Percentiles rank a stretch among this genome's conserved stretches.
phyloP scores from a whole-genome alignment of 2,888 invertebrate species.

The Synanthedon andrenaeformis region DNA sequence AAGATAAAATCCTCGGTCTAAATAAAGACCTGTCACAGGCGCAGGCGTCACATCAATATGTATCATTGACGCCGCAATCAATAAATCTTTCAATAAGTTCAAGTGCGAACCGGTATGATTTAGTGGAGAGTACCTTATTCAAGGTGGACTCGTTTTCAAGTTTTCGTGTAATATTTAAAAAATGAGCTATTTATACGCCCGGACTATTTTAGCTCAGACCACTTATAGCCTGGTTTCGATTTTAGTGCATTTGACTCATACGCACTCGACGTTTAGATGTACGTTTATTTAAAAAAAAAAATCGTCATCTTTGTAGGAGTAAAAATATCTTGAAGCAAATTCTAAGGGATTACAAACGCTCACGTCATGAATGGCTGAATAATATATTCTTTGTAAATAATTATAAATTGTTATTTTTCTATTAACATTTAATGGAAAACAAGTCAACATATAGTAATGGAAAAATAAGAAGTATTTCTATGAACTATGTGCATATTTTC shows the following conservation, averaged over 20 bases:
- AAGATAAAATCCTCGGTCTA: not conserved
- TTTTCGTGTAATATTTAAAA: constrained; percentile 48
- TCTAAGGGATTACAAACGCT: not conserved
- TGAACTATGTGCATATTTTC: no score
- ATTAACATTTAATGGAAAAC: no score
- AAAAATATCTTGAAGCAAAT: constrained; percentile 8
- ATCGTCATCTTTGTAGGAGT: constrained; percentile 13
- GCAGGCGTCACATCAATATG: constrained; percentile 39
- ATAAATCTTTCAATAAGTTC: constrained; percentile 23
- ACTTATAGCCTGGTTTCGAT: constrained; percentile 31
- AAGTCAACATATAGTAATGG: no score
- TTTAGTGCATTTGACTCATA: constrained; percentile 33
- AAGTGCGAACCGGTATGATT: constrained; percentile 31
- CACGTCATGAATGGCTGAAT: no score
- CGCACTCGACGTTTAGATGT: constrained; percentile 6
- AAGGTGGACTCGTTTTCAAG: constrained; percentile 42
- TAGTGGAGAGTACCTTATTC: constrained; percentile 24
- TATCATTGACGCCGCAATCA: constrained; percentile 21
- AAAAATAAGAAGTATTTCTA: no score
- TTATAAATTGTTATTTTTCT: no score
- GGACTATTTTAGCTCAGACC: constrained; percentile 32
- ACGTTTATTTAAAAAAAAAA: constrained; percentile 9
- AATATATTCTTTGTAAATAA: no score
- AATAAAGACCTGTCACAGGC: constrained; percentile 16
- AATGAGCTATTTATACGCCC: constrained; percentile 45